These are phyloP conservation scores for Listrodromus nycthemerus DNA, from an alignment of 2,888 invertebrate genomes.

Conservation along the genomic window DNA sequence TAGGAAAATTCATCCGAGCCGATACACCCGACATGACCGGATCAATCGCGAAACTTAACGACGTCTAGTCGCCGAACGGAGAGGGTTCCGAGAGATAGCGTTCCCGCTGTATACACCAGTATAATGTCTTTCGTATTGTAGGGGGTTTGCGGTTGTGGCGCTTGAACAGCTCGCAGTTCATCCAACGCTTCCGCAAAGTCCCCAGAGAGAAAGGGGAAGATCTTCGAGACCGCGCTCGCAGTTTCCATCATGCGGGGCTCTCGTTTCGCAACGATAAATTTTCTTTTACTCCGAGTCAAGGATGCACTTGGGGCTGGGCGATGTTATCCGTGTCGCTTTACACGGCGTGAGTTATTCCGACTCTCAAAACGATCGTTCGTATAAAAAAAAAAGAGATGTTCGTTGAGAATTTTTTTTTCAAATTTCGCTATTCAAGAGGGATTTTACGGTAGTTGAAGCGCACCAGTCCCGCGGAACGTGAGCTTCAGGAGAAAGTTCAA, in stretches of 20 bases:
- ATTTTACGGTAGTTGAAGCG: too few relatives aligned
- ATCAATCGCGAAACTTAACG: constrained; percentile 50
- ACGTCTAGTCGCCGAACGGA: constrained; percentile 39
- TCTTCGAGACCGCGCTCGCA: neutral
- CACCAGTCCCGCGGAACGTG: too few relatives aligned
- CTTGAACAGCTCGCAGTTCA: constrained; percentile 36
- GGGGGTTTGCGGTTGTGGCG: constrained; percentile 6
- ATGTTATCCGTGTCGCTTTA: constrained; percentile 17
- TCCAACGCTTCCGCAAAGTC: constrained; percentile 23
- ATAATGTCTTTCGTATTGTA: constrained; percentile 2
- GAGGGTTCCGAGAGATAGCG: neutral
- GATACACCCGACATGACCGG: neutral
- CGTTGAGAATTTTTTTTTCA: neutral
- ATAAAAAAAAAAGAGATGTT: neutral
- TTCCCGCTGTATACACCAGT: neutral
- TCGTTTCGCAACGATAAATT: constrained; percentile 26
- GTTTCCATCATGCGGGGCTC: constrained; percentile 7
- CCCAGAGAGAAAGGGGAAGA: constrained; percentile 4
- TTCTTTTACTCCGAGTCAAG: constrained; percentile 3
- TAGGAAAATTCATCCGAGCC: neutral
- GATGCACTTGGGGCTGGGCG: constrained; percentile 19
- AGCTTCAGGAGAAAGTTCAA: too few relatives aligned
- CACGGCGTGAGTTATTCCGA: neutral
- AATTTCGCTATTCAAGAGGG: neutral
- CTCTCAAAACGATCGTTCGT: constrained; percentile 12